Evolutionary conservation across 2,888 invertebrate genomes (phyloP).

Genomic region (Odontothrips loti): DNA sequence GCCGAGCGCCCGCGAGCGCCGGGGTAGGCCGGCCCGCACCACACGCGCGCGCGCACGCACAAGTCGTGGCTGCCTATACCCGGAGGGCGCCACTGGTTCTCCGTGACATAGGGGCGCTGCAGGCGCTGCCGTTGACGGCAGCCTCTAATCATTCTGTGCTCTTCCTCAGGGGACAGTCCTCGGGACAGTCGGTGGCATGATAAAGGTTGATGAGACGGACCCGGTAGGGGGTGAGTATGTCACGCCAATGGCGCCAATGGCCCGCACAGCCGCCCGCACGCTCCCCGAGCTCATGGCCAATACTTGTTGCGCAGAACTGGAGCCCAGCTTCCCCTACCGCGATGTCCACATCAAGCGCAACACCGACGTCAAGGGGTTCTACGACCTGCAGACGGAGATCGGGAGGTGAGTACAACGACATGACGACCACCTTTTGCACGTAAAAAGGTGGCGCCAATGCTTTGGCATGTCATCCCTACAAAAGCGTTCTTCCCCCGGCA

Average conservation of each 20-base stretch:
- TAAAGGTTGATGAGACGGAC: slow-evolving; percentile 84
- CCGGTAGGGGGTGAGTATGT: slow-evolving; percentile 76
- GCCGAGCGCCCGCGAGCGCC: neutral
- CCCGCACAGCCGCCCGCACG: too few species aligned
- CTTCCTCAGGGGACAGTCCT: neutral
- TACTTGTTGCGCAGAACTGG: slow-evolving; percentile 71
- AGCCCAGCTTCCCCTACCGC: slow-evolving; percentile 81
- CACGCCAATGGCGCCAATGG: too few species aligned
- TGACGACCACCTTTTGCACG: neutral
- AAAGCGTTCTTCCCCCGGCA: too few species aligned
- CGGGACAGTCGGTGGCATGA: slow-evolving; percentile 57
- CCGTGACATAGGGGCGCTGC: neutral
- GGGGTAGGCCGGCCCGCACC: neutral
- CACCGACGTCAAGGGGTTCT: slow-evolving; percentile 80
- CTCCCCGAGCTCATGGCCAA: too few species aligned
- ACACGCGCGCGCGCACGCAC: neutral
- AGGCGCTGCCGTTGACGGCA: neutral
- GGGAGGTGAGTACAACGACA: slow-evolving; percentile 69
- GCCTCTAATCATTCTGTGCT: neutral
- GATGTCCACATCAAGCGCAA: slow-evolving; percentile 80
- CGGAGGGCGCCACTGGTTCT: neutral
- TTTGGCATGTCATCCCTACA: too few species aligned
- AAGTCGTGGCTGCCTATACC: too few species aligned
- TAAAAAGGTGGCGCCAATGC: too few species aligned
- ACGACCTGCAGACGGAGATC: slow-evolving; percentile 82